These are phyloP conservation scores for Melanotaenia parkinsoni DNA, from an alignment of 2,797 vertebrate species.

Conservation along the genomic window DNA sequence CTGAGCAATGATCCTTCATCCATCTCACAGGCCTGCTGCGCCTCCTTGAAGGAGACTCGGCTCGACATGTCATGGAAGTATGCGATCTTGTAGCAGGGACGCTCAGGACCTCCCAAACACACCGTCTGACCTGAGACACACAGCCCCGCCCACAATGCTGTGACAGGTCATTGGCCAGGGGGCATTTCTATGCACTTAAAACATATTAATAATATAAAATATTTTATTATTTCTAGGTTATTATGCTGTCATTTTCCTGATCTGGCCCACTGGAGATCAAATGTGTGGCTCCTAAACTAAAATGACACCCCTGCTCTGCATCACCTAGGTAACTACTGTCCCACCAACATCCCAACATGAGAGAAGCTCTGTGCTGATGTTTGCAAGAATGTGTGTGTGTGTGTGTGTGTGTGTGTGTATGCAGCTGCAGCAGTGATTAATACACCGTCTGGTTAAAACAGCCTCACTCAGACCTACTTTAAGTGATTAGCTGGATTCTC, in stretches of 20 bases:
- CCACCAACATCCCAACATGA: no score
- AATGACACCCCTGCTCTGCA: no score
- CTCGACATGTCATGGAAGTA: constrained; percentile 94
- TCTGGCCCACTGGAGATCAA: no score
- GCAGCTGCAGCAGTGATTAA: constrained; percentile 78
- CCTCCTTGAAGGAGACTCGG: constrained; percentile 91
- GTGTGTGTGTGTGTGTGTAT: constrained; percentile 21
- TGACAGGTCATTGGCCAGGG: no score
- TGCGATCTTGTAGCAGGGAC: constrained; percentile 93
- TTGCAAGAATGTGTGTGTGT: constrained; percentile 2
- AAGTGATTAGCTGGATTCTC: constrained; percentile 86
- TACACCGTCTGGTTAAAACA: constrained; percentile 57
- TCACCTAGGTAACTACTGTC: no score
- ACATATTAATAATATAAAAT: no score
- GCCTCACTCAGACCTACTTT: constrained; percentile 85
- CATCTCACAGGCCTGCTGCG: constrained; percentile 87
- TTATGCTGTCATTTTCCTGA: no score
- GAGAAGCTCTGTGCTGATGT: no score
- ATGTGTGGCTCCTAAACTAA: no score
- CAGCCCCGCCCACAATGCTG: background rate
- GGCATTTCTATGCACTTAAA: no score
- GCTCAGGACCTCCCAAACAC: constrained; percentile 84
- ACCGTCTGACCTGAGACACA: constrained; percentile 88
- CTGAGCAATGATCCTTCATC: constrained; percentile 90
- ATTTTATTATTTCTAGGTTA: no score